Evolutionary conservation across 1,140 invertebrate genomes (phyloP), one percentile per base, ranked within the genome.

Genomic region (Lordiphosa clarofinis): DNA sequence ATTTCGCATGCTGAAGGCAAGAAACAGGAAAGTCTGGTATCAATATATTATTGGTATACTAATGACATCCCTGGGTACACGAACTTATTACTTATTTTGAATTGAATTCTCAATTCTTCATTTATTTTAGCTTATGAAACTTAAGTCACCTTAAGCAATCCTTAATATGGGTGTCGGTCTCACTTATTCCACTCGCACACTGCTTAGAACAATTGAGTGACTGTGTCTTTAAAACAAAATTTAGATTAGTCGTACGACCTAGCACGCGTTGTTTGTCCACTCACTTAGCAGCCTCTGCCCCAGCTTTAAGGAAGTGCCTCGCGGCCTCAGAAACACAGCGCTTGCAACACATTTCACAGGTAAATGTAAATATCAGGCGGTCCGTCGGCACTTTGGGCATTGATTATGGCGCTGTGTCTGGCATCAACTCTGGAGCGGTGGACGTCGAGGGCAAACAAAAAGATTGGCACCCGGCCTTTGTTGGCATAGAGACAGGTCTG

Each of bases 301-400:
- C 49, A 44, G 37, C 15, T 12, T 60, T 42, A 58, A 68, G 78
- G 62, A 82, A 76, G 72, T 79, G 61, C 9, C 54, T 11, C 42
- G 67, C 28, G 49, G 61, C 54, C 50, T 39, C 12, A 52, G 48
- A 40, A 46, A 50, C 61, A 70, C 67, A 81, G 56, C 56, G 66
- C 61, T 75, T 71, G 71, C 75, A 40, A 81, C 75, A 75, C 70
- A 79, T 66, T 58, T 79, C 65, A 50, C 75, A 48, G 64, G 74
- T 58, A 78, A 78, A 78, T 44, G 74, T 58, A 78, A 78, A 78
- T 44, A 78, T 39, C 35, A 46, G 53, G 24, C 44, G 63, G 60
- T 54, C 56, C 35, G 53, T 60, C 61, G 53, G 39, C 39, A 54
- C 53, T 56, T 44, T 48, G 44, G 62, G 35, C 61, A 37, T 52